Base-by-base conservation (phyloP, 2,888 invertebrate species). In the Drosophila percnosoma region DNA sequence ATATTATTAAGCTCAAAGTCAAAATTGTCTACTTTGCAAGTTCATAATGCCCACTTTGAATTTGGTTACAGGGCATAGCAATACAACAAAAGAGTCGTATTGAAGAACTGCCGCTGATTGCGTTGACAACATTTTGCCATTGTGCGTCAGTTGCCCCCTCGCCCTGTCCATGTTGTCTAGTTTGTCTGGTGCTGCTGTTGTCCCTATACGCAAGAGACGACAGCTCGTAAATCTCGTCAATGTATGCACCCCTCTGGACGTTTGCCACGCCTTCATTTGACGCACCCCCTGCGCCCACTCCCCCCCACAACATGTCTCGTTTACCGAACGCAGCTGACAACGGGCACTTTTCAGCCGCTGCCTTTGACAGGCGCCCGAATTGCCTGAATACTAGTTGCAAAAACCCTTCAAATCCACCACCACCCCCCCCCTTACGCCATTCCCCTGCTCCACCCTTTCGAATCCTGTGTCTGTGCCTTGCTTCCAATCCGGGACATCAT, bases 81-180 rank as follows among this genome's bases (percentile, higher is more conserved):
- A n/a, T 24, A 51, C 53, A 49, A 54, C 54, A 51, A 59, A 45
- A 29, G 21, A 64, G 51, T 48, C 63, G 40, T n/a, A 33, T 15
- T 34, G 31, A 55, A 68, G 68, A 73, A 81, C 81, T 68, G 78
- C 68, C 69, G 78, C 89, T 85, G 85, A 90, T 90, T 87, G 87
- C 90, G 90, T 87, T 89, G 90, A 90, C 87, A 87, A 90, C 90
- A 89, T 82, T 90, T 84, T 77, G 85, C 82, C 78, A 84, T 89
- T 87, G 81, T 83, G 80, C 62, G 85, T 75, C 89, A 78, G 15
- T 31, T 67, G 49, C 67, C 45, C 48, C 51, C 40, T 61, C 65
- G 11, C 55, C 27, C 42, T 21, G 21, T 21, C 42, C 11, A 21
- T 5, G 11, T 4, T 15, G 24, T 15, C 45, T 15, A 45, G 45